Conservation (phyloP, 2,113 vertebrate genomes). For the Poecile atricapillus region DNA sequence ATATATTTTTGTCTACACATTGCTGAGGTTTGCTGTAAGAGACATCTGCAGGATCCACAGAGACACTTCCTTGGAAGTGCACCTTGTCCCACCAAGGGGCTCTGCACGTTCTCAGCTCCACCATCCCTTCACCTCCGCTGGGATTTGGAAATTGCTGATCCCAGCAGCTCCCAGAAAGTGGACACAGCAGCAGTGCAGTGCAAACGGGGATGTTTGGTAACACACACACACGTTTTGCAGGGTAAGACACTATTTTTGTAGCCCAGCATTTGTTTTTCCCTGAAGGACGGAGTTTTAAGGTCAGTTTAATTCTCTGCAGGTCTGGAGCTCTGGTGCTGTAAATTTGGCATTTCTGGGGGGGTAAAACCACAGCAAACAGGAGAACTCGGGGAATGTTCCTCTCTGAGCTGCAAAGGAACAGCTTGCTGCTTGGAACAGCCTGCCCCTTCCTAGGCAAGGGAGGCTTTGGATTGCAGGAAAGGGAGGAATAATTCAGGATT, state of each 20-base stretch:
- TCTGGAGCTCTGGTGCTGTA: background rate
- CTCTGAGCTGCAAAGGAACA: background rate
- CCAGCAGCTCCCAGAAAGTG: background rate
- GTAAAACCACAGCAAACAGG: background rate
- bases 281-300: background rate
- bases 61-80: background rate
- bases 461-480: background rate
- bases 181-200: background rate
- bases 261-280: background rate
- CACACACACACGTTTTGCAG: rapidly evolving
- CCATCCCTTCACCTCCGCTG: rapidly evolving
- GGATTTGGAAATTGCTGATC: background rate
- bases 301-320: background rate
- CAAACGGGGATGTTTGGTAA: background rate
- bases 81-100: background rate
- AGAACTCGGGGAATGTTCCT: background rate
- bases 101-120: rapidly evolving
- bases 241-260: background rate
- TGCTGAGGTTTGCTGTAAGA: background rate
- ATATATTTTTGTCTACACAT: rapidly evolving
- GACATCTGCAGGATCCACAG: background rate
- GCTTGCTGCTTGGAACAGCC: background rate
- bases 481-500: background rate
- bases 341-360: background rate
- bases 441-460: background rate